A percentile compares a stretch with the other conserved stretches of the same genome.
Conservation (phyloP, 2,797 vertebrate species). For the Argentina silus region DNA sequence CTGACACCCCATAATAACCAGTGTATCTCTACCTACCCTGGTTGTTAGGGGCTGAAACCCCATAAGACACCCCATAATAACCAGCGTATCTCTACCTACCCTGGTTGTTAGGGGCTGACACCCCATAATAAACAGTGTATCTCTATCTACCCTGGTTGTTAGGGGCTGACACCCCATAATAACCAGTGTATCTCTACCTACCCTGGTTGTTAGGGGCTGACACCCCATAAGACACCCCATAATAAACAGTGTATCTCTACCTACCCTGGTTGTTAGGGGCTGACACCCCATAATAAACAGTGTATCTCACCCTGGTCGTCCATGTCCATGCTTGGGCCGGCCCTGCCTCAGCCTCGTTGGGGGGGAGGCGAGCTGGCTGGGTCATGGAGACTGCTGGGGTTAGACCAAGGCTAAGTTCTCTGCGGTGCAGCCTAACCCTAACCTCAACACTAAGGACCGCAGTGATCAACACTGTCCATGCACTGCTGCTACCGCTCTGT, state of each 20-base stretch:
- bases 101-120: background rate
- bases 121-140: background rate
- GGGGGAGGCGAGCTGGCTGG: too few relatives aligned
- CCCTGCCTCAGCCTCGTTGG: too few relatives aligned
- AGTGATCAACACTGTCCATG: too few relatives aligned
- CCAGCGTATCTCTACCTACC: background rate
- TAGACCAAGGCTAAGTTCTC: too few relatives aligned
- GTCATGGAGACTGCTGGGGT: too few relatives aligned
- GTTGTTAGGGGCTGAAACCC: background rate
- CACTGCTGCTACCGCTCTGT: too few relatives aligned
- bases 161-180: background rate
- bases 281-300: background rate
- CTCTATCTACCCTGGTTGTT: background rate
- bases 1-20: background rate
- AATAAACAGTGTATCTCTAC: background rate
- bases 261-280: background rate
- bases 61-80: background rate
- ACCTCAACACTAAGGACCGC: too few relatives aligned
- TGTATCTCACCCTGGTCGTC: background rate
- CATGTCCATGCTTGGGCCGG: too few relatives aligned
- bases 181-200: background rate
- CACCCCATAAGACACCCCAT: too few relatives aligned
- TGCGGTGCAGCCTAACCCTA: too few relatives aligned
- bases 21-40: background rate
- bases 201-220: background rate